Evolutionary conservation across 2,888 invertebrate species (phyloP).

Genomic region (Labia minor): DNA sequence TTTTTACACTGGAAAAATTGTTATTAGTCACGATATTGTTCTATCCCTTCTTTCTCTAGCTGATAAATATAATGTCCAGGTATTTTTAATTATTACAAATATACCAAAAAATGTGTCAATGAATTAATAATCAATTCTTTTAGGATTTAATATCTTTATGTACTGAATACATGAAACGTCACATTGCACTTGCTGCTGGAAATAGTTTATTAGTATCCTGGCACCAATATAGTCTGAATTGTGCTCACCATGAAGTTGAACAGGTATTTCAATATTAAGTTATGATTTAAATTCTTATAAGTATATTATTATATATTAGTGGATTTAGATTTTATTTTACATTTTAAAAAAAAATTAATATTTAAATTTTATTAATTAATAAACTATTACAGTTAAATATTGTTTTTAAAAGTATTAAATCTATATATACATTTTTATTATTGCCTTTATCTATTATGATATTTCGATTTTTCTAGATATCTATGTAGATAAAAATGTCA

Average conservation of each 20-base stretch:
- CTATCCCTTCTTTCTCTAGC: constrained; percentile 80
- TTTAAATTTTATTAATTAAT: no score
- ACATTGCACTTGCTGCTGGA: constrained; percentile 72
- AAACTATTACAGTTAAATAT: no score
- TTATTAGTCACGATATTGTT: constrained; percentile 71
- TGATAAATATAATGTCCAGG: constrained; percentile 90
- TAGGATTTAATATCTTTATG: constrained; percentile 74
- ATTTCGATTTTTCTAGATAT: no score
- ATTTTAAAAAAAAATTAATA: no score
- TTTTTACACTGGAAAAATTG: constrained; percentile 83
- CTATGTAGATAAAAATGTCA: no score
- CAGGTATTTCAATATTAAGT: constrained; percentile 35
- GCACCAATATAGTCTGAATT: constrained; percentile 80
- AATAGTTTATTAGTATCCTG: constrained; percentile 76
- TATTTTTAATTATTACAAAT: constrained; percentile 32
- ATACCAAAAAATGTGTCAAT: neutral
- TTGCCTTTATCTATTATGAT: no score
- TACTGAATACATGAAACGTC: constrained; percentile 74
- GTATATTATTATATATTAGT: constrained; percentile 18
- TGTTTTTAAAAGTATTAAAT: no score
- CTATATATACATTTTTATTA: no score
- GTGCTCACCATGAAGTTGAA: constrained; percentile 62
- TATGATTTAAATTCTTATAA: neutral
- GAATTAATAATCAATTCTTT: constrained; percentile 23
- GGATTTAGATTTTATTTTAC: no score